Conservation (phyloP, 2,113 vertebrate genomes). For the Scomber japonicus region DNA sequence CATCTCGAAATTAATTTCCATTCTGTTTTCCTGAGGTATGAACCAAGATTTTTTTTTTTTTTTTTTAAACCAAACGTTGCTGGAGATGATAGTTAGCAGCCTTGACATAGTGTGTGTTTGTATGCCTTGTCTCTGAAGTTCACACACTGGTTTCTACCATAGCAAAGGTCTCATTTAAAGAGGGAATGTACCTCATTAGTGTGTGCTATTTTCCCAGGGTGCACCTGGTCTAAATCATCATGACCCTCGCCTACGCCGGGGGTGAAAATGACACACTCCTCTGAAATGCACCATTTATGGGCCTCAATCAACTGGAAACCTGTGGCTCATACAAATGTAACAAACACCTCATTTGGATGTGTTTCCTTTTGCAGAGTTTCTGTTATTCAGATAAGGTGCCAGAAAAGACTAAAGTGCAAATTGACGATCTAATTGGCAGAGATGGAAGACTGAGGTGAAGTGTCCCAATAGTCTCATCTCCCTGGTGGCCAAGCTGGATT, state of each 20-base stretch:
- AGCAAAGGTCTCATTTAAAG: slow-evolving; percentile 75
- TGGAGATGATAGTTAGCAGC: slow-evolving; percentile 14
- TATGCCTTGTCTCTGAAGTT: slow-evolving; percentile 53
- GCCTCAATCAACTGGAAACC: slow-evolving; percentile 42
- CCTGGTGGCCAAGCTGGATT: slow-evolving; percentile 17
- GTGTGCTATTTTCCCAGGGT: slow-evolving; percentile 64
- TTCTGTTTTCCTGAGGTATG: background rate
- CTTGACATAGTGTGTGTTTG: slow-evolving; percentile 11
- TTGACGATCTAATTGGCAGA: slow-evolving; percentile 37
- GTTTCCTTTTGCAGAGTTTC: slow-evolving; percentile 4
- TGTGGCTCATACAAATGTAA: background rate
- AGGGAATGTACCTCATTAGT: slow-evolving; percentile 76
- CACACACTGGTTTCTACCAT: slow-evolving; percentile 48
- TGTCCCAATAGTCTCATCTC: slow-evolving; percentile 27
- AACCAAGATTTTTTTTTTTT: slow-evolving; percentile 26
- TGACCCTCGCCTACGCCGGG: slow-evolving; percentile 64
- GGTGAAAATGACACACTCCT: slow-evolving; percentile 61
- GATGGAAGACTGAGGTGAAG: slow-evolving; percentile 24
- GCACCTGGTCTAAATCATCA: slow-evolving; percentile 76
- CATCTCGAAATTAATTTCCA: slow-evolving; percentile 26
- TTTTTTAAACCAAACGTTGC: slow-evolving; percentile 32
- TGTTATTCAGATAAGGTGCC: slow-evolving; percentile 2
- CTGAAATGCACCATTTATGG: slow-evolving; percentile 62
- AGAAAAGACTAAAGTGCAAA: slow-evolving; percentile 5
- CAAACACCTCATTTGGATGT: slow-evolving; percentile 48